phyloP scores from a whole-genome alignment of 1,140 invertebrate species.

The Semibalanus balanoides region DNA sequence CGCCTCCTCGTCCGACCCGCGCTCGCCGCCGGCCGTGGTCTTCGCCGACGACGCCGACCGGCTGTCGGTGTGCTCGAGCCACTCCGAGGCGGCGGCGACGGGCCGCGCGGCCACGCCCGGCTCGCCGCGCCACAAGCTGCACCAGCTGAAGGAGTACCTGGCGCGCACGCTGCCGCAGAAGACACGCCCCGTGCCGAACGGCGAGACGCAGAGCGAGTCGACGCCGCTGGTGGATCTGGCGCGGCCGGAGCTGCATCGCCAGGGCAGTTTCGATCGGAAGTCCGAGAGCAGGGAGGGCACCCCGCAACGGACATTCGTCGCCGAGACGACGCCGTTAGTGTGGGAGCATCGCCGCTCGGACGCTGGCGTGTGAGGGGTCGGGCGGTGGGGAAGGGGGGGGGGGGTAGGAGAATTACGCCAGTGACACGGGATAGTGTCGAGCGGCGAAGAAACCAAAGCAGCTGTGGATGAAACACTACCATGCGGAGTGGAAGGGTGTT shows the following conservation, averaged over 20 bases:
- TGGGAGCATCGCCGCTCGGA: background rate
- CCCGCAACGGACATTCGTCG: no score
- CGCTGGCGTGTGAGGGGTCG: background rate
- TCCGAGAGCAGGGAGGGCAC: background rate
- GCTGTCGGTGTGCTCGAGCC: background rate
- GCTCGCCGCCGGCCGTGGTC: background rate
- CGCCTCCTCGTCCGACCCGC: background rate
- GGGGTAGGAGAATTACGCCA: no score
- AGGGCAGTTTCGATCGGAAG: background rate
- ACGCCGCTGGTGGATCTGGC: background rate
- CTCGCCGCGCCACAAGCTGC: background rate
- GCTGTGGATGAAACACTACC: no score
- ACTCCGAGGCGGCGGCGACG: background rate
- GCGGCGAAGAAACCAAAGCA: no score
- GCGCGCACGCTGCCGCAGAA: background rate
- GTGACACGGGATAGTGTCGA: no score
- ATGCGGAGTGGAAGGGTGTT: no score
- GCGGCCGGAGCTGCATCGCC: no score
- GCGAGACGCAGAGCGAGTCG: background rate
- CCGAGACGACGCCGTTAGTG: background rate
- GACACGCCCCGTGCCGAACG: background rate
- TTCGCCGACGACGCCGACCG: background rate
- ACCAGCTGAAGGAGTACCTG: background rate
- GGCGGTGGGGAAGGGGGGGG: no score
- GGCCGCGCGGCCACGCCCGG: no score